phyloP scores from a whole-genome alignment of 2,797 vertebrate genomes.

The Menidia menidia region DNA sequence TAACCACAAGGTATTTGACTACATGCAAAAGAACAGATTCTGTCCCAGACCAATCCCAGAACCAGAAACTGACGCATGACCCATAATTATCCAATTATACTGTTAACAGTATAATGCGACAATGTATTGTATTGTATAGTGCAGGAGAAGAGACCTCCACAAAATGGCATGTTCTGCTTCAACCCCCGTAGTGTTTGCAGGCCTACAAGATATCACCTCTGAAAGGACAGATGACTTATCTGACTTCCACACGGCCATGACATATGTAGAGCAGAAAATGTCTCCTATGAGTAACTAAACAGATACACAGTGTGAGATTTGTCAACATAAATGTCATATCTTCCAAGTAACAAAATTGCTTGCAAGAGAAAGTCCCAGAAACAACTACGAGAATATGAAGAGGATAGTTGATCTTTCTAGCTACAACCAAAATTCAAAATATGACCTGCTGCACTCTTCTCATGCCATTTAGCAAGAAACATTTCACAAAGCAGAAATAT shows the following conservation, averaged over 20 bases:
- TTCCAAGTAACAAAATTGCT: not conserved
- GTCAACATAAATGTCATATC: not conserved
- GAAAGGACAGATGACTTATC: slow-evolving; percentile 57
- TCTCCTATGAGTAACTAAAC: slow-evolving; percentile 1
- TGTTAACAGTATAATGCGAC: not conserved
- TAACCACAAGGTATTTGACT: not conserved
- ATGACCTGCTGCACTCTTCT: slow-evolving; percentile 29
- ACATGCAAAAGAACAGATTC: not conserved
- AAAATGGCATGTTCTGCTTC: slow-evolving; percentile 5
- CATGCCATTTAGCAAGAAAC: slow-evolving; percentile 45
- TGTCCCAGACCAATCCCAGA: not conserved
- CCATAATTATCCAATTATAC: slow-evolving; percentile 27
- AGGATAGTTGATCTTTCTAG: slow-evolving; percentile 22
- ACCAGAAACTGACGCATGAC: slow-evolving; percentile 15
- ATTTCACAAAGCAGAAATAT: slow-evolving; percentile 29
- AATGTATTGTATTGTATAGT: not conserved
- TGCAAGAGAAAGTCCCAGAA: not conserved
- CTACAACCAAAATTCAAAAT: slow-evolving; percentile 27
- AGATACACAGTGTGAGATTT: not conserved
- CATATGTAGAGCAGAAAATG: slow-evolving; percentile 37
- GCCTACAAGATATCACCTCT: slow-evolving; percentile 39
- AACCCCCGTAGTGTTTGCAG: not conserved
- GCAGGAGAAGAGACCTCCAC: slow-evolving; percentile 9
- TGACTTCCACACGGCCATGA: slow-evolving; percentile 40
- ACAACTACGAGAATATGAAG: slow-evolving; percentile 21